These are phyloP conservation scores for Coregonus ussuriensis DNA, from an alignment of 2,797 vertebrate species.

Conservation along the genomic window DNA sequence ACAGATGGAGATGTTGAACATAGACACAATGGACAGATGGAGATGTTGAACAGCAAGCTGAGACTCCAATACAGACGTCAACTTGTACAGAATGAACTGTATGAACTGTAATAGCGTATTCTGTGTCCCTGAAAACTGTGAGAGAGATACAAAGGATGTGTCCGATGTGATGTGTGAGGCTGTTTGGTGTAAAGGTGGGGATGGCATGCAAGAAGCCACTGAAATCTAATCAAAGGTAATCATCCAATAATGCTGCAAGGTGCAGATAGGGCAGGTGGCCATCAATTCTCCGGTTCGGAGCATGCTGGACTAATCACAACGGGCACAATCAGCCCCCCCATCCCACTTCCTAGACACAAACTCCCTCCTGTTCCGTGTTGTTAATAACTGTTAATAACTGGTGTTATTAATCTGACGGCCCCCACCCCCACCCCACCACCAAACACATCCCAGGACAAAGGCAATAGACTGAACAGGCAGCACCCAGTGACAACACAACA, in stretches of 20 bases:
- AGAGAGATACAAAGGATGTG: not conserved
- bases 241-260: not conserved
- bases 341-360: not conserved
- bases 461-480: not conserved
- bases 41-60: not conserved
- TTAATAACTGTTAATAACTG: not conserved
- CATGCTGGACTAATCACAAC: not conserved
- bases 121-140: not conserved
- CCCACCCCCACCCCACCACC: not conserved
- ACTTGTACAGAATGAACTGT: not conserved
- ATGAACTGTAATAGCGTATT: not conserved
- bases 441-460: slow-evolving; percentile 10
- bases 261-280: not conserved
- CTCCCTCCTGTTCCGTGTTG: not conserved
- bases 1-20: not conserved
- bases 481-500: not conserved
- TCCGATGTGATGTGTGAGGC: not conserved
- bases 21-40: not conserved
- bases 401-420: not conserved
- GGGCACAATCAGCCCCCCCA: not conserved
- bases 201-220: not conserved
- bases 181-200: not conserved
- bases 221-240: not conserved
- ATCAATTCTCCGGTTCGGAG: not conserved
- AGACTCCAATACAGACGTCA: not conserved